A percentile compares a stretch with the other conserved stretches of the same genome.
Conservation (phyloP, 1,140 invertebrate genomes). For the Drosophila ironensis region DNA sequence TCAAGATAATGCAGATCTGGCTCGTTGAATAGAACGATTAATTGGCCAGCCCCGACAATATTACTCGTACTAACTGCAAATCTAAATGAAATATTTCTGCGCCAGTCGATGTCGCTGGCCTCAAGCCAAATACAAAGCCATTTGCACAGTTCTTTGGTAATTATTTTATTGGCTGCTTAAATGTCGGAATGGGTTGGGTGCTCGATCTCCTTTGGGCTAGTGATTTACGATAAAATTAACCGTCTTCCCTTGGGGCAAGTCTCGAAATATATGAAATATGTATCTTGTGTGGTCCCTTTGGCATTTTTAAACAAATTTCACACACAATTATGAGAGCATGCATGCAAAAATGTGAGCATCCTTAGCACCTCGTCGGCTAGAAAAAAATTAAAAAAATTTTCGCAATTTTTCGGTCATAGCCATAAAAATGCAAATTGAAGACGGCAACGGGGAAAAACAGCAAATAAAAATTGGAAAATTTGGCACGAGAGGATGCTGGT, state of each 20-base stretch:
- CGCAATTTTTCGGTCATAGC: slow-evolving; percentile 48
- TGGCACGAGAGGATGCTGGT: not conserved
- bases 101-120: too few species aligned
- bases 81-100: too few species aligned
- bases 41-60: slow-evolving; percentile 18
- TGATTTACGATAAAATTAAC: too few species aligned
- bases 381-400: slow-evolving; percentile 18
- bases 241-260: too few species aligned
- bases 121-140: slow-evolving; percentile 23
- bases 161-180: slow-evolving; percentile 43
- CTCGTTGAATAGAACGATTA: slow-evolving; percentile 31
- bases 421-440: slow-evolving; percentile 45
- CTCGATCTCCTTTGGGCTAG: too few species aligned
- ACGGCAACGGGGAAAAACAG: slow-evolving; percentile 8
- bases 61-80: slow-evolving; percentile 13
- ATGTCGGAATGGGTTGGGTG: too few species aligned
- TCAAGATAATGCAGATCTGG: slow-evolving; percentile 21
- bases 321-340: slow-evolving; percentile 23
- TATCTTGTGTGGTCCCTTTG: slow-evolving; percentile 22
- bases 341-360: slow-evolving; percentile 25
- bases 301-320: slow-evolving; percentile 17
- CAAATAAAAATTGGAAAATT: slow-evolving; percentile 12
- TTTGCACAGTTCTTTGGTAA: slow-evolving; percentile 18
- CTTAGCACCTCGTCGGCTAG: slow-evolving; percentile 23
- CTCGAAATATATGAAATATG: not conserved